Evolutionary conservation across 2,113 vertebrate species (phyloP), one percentile per base, ranked within the genome.

Genomic region (Urocitellus parryii): DNA sequence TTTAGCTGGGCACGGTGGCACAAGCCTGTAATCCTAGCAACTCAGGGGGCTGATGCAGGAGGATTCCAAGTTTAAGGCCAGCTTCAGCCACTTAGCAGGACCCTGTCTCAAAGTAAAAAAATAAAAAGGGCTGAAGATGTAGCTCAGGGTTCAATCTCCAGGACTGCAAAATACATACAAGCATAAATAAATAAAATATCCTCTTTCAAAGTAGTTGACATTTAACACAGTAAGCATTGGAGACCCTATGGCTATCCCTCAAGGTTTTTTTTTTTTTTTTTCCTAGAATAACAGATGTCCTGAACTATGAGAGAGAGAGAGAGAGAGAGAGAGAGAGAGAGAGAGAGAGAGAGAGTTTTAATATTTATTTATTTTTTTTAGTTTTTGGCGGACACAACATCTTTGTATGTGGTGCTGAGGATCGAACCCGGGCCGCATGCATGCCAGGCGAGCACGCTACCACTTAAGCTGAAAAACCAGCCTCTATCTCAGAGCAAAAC

Each of bases 111-210:
- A 68, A 34, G 32, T 68, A 34, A 68, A 68, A 68, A 68, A 68
- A 68, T 68, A 34, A 16, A 68, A 68, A 17, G 65, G 32, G 65
- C 32, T 34, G 32, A 34, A 34, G 65, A 14, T 68, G 65, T 68
- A 68, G 65, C 65, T 34, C 65, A 34, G 32, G 32, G 65, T 68
- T 34, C 32, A 1, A 34, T 68, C 32, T 34, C 14, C 65, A 68
- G 65, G 34, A 13, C 65, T 7, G 11, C 29, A 16, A 32, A 34
- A 34, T 58, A 58, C 56, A 58, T 58, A 24, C 20, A 58, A 58
- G 56, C 20, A 58, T 22, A 58, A 58, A 58, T 88, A 93, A 86
- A 58, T 88, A 93, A 86, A 77, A 56, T 70, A 56, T 86, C 27
- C 91, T 77, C 27, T 90, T 63, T 84, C n/a, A 39, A 92, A 76